phyloP scores from a whole-genome alignment of 2,113 vertebrate species.

The Vulpes ferrilata region DNA sequence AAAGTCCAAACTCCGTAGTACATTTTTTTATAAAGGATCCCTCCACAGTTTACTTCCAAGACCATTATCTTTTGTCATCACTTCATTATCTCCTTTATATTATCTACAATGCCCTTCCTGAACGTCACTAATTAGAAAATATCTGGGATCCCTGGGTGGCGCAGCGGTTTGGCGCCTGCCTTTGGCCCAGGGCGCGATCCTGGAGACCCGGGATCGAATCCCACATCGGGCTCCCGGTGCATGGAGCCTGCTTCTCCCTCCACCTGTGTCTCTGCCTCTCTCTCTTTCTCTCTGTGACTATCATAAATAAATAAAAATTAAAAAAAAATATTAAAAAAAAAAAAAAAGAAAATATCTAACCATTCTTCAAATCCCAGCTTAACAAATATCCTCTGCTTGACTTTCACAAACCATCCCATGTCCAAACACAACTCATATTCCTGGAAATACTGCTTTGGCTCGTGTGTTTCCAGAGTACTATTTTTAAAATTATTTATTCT shows the following conservation, averaged over 20 bases:
- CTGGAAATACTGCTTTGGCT: background rate
- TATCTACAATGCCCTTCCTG: background rate
- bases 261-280: too few species aligned
- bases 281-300: too few species aligned
- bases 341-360: background rate
- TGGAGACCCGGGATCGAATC: too few species aligned
- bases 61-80: background rate
- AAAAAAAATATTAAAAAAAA: constrained; percentile 31
- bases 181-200: too few species aligned
- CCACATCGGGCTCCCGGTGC: too few species aligned
- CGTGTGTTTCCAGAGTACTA: background rate
- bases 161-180: too few species aligned
- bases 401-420: background rate
- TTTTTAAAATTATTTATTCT: background rate
- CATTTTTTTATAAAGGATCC: background rate
- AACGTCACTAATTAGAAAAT: background rate
- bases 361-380: background rate
- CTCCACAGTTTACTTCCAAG: constrained; percentile 8
- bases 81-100: background rate
- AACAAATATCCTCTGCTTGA: background rate
- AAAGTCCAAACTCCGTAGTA: background rate
- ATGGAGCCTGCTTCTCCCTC: too few species aligned
- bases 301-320: too few species aligned
- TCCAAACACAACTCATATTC: background rate
- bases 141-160: too few species aligned